Conservation (phyloP, 2,113 vertebrate genomes). For the Leptobrachium leishanense region DNA sequence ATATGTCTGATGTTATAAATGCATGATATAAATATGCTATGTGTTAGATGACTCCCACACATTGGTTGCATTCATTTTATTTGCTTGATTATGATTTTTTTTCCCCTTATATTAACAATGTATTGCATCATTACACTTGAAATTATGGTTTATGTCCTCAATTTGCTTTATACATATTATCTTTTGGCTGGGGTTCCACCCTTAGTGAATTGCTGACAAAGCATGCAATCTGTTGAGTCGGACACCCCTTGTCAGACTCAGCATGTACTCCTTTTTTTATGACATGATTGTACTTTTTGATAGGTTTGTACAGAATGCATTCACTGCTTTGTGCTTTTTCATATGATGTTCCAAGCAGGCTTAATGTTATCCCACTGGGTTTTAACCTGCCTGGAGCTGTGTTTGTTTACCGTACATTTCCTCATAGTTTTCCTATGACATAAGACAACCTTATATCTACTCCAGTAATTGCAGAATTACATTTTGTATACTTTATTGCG, state of each 20-base stretch:
- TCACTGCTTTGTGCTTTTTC: neutral
- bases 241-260: neutral
- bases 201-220: slow-evolving; percentile 1
- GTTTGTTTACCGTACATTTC: slow-evolving; percentile 1
- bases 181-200: neutral
- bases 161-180: slow-evolving; percentile 5
- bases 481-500: neutral
- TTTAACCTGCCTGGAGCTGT: slow-evolving; percentile 13
- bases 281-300: slow-evolving; percentile 10
- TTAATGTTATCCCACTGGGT: slow-evolving; percentile 3
- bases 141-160: neutral
- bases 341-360: neutral
- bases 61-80: too few relatives aligned
- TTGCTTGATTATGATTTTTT: too few relatives aligned
- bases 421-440: slow-evolving; percentile 1
- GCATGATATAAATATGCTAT: too few relatives aligned
- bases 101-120: slow-evolving; percentile 3
- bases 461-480: neutral
- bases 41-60: too few relatives aligned
- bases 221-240: neutral
- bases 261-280: slow-evolving; percentile 1
- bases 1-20: too few relatives aligned
- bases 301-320: neutral
- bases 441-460: neutral
- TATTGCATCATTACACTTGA: neutral